phyloP scores from a whole-genome alignment of 2,888 invertebrate genomes.

The Capitulum mitella region DNA sequence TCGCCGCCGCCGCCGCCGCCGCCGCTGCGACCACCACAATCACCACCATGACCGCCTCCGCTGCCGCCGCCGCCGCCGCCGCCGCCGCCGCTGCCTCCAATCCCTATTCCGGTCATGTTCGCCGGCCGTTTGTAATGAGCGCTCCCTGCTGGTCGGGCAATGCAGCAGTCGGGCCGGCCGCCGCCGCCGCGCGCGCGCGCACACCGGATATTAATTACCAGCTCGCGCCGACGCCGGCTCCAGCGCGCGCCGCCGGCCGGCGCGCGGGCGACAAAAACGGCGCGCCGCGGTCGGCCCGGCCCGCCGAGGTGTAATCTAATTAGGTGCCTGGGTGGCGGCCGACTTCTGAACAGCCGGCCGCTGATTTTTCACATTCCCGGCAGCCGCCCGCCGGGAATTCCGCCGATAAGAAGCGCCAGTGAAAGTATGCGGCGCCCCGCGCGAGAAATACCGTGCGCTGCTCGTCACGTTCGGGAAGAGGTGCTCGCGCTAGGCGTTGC shows the following conservation, averaged over 20 bases:
- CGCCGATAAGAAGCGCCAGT: background rate
- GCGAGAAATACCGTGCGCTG: no score
- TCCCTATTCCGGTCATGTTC: background rate
- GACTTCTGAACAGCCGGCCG: background rate
- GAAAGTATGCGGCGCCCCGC: background rate
- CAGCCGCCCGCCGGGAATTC: background rate
- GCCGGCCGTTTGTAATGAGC: background rate
- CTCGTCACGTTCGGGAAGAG: no score
- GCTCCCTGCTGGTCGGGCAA: background rate
- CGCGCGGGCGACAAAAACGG: constrained; percentile 28
- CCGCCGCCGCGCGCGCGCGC: constrained; percentile 25
- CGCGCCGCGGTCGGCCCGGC: background rate
- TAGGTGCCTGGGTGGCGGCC: constrained; percentile 19
- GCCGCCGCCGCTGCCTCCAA: background rate
- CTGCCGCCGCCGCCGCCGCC: background rate
- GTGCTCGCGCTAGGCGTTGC: no score
- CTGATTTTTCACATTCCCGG: constrained; percentile 19
- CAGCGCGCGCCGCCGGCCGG: constrained; percentile 25
- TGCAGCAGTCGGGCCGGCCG: background rate
- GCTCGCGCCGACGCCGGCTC: background rate
- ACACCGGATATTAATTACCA: constrained; percentile 13
- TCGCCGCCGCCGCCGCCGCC: background rate
- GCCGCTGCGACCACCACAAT: background rate
- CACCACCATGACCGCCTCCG: no score
- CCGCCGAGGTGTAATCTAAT: constrained; percentile 21